phyloP scores from a whole-genome alignment of 2,113 vertebrate species.

The Bathybates hornii region DNA sequence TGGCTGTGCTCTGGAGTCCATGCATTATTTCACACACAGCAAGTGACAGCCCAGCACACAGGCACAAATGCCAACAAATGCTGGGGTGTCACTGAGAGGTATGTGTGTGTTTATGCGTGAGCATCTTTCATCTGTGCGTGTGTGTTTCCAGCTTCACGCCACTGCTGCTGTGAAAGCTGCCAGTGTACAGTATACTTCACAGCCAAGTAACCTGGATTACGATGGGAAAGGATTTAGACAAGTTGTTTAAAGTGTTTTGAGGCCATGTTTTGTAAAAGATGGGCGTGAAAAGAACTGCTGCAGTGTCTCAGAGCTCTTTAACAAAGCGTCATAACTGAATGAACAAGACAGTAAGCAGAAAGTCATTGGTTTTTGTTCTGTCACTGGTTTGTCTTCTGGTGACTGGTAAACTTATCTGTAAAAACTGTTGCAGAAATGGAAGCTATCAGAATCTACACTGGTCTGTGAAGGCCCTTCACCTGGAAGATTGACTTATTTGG shows the following conservation, averaged over 20 bases:
- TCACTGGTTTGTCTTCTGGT: background rate
- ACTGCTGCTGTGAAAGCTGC: background rate
- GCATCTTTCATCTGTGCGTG: background rate
- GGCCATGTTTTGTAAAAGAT: background rate
- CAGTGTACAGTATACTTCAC: background rate
- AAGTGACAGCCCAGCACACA: constrained; percentile 56
- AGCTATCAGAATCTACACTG: background rate
- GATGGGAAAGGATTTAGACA: background rate
- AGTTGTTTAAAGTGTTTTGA: background rate
- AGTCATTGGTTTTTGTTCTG: background rate
- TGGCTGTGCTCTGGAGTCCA: constrained; percentile 39
- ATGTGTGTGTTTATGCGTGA: background rate
- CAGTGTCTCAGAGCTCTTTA: background rate
- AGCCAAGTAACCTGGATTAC: constrained; percentile 17
- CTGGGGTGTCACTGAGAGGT: constrained; percentile 25
- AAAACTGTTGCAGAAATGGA: background rate
- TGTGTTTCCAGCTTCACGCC: background rate
- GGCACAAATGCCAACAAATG: constrained; percentile 47
- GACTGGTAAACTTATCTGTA: background rate
- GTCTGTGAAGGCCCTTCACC: background rate
- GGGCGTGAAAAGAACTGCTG: background rate
- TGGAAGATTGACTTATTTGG: background rate
- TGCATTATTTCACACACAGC: constrained; percentile 72
- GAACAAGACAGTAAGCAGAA: background rate
- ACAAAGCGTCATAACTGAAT: background rate